A percentile compares a stretch with the other conserved stretches of the same genome.
phyloP scores from a whole-genome alignment of 1,140 invertebrate species.

The Bombus superbus region DNA sequence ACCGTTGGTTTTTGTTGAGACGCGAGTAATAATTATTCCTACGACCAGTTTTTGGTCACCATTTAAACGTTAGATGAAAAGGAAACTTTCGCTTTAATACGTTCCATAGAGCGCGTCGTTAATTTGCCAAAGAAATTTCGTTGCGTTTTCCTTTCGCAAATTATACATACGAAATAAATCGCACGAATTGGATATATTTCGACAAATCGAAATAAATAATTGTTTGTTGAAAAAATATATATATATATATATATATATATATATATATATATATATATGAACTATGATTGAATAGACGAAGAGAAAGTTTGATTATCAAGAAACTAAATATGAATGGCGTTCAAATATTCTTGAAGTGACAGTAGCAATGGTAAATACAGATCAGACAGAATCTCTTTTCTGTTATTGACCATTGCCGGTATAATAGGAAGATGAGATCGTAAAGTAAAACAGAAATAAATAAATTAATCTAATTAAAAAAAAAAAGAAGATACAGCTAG shows the following conservation, averaged over 20 bases:
- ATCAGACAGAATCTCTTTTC: neutral
- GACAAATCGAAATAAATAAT: neutral
- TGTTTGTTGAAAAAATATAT: neutral
- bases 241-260: no score
- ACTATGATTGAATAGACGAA: no score
- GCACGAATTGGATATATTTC: no score
- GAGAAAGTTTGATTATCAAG: neutral
- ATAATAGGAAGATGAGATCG: no score
- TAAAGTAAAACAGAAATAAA: no score
- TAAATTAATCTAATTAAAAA: no score
- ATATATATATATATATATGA: no score
- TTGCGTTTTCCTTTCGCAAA: neutral
- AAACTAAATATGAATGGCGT: neutral
- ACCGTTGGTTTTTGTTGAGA: neutral
- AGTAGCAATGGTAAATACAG: neutral
- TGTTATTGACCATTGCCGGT: no score
- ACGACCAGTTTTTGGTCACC: neutral
- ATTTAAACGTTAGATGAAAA: neutral
- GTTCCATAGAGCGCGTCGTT: neutral
- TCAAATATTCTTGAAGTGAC: neutral
- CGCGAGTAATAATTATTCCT: conserved; percentile 17
- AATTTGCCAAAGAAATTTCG: neutral
- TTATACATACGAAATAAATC: neutral
- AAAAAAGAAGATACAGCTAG: no score
- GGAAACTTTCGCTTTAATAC: neutral